Evolutionary conservation across 2,888 invertebrate species (phyloP), one percentile per base, ranked within the genome.

Genomic region (Oligia fasciuncula): DNA sequence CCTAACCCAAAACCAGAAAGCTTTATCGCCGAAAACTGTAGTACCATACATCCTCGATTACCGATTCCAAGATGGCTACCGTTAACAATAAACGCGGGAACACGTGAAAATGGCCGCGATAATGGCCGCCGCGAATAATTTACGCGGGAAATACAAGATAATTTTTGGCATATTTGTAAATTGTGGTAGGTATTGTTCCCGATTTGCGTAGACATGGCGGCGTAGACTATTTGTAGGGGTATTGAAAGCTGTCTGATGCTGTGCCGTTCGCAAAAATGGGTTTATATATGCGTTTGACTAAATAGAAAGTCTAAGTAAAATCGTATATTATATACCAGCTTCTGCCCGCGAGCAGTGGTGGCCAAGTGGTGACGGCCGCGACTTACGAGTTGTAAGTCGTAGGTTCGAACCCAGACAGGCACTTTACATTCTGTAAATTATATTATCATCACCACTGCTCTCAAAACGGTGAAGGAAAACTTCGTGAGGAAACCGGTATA

Each of bases 81-180:
- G 70, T 71, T 51, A 71, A 79, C 76, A 80, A 81, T 77, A 85
- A 87, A 62, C 74, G 79, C 83, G 87, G 73, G 80, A 78, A 80
- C 69, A 87, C 70, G 73, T 79, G 70, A 79, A 87, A 84, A 87
- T 82, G 78, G 87, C 81, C 57, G 68, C 74, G 5, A 35, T 79
- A 75, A 84, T 80, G 66, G 66, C 72, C 29, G 46, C 62, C 77
- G 54, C 54, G 73, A 69, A 80, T 85, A 73, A 83, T 60, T 70
- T 40, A 76, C 80, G 73, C 85, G 76, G 73, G 73, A 67, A 73
- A 79, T 76, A 68, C 60, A 54, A 54, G 35, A 60, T 73, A 43
- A 51, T 60, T 62, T 62, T 29, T 19, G 35, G 35, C 60, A 62
- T 63, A 54, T 62, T 81, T 67, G n/a, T 71, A 43, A 63, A 19